These are phyloP conservation scores for Magallana angulata DNA, from an alignment of 1,140 invertebrate species.

Conservation along the genomic window DNA sequence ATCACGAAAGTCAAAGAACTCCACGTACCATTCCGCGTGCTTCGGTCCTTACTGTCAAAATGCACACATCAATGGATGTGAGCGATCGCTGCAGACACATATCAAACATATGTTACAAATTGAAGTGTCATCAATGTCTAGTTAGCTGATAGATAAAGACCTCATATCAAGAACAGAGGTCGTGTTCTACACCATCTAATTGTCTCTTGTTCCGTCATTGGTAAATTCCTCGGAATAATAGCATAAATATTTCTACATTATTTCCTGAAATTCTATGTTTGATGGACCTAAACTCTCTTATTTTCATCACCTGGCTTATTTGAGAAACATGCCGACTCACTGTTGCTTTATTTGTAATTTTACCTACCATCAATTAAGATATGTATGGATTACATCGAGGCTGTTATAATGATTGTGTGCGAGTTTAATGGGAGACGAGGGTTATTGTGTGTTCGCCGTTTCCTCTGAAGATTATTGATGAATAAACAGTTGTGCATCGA, in stretches of 20 bases:
- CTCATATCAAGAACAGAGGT: not conserved
- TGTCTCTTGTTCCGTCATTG: not conserved
- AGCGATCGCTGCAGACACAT: not conserved
- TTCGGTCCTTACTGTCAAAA: not conserved
- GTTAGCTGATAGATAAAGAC: not conserved
- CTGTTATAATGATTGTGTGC: too few relatives aligned
- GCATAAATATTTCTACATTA: not conserved
- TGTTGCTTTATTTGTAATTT: not conserved
- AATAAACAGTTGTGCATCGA: not conserved
- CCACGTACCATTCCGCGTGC: not conserved
- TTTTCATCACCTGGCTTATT: too few relatives aligned
- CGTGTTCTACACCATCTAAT: not conserved
- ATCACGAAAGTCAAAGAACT: not conserved
- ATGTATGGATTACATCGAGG: too few relatives aligned
- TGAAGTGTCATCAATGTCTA: not conserved
- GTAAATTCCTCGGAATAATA: not conserved
- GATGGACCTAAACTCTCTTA: not conserved
- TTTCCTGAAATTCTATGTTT: constrained; percentile 30
- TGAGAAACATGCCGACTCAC: not conserved
- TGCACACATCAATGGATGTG: not conserved
- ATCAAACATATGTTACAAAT: not conserved
- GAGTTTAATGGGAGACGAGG: too few relatives aligned
- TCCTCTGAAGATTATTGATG: not conserved
- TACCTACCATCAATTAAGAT: too few relatives aligned
- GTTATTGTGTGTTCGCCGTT: not conserved